These are phyloP conservation scores for Calidris pugnax DNA, from an alignment of 2,113 vertebrate genomes.

Conservation along the genomic window DNA sequence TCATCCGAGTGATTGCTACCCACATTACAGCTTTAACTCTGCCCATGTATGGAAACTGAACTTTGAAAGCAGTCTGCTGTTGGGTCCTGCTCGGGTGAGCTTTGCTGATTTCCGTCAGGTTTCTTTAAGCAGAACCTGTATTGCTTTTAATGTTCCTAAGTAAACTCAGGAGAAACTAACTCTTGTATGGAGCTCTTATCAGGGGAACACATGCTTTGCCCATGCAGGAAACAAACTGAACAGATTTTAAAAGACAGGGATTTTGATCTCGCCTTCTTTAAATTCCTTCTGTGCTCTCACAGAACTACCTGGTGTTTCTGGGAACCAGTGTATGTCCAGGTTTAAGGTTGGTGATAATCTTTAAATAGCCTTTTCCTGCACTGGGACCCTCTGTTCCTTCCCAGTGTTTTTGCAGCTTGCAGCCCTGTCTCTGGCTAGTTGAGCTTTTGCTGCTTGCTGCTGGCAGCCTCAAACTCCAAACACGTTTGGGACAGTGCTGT, in stretches of 20 bases:
- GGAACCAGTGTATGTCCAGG: neutral
- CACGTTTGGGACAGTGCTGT: neutral
- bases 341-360: neutral
- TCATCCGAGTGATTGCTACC: neutral
- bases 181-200: neutral
- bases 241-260: neutral
- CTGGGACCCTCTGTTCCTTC: neutral
- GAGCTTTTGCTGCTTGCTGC: neutral
- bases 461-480: neutral
- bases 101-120: neutral
- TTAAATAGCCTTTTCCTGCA: neutral
- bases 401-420: neutral
- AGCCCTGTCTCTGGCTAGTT: neutral
- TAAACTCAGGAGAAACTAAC: neutral
- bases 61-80: neutral
- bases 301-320: neutral
- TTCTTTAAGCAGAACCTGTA: neutral
- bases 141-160: neutral
- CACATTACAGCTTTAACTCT: neutral
- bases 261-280: constrained; percentile 5
- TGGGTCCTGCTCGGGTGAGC: neutral
- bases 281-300: neutral
- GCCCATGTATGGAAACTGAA: neutral
- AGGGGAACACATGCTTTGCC: neutral
- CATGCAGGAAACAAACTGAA: neutral